phyloP scores from a whole-genome alignment of 2,113 vertebrate species.

The Emydura subglobosa region DNA sequence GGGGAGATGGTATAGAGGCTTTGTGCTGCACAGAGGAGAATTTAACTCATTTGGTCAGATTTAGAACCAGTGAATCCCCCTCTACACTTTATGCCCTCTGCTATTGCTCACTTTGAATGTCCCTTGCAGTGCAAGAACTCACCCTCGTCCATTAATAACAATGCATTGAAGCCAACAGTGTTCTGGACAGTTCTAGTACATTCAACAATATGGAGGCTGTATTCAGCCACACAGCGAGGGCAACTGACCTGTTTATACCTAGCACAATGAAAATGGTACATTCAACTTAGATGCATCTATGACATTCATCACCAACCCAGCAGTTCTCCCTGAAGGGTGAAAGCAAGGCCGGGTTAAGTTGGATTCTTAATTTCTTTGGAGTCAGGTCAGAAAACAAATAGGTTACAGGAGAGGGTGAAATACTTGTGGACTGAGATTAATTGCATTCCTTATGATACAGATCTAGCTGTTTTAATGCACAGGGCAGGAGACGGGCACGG shows the following conservation, averaged over 20 bases:
- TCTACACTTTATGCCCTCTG: not conserved
- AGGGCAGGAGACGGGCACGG: not conserved
- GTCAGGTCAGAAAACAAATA: not conserved
- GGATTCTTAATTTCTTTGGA: not conserved
- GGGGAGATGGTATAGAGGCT: not conserved
- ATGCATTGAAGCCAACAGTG: not conserved
- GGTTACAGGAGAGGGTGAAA: not conserved
- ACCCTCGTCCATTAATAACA: not conserved
- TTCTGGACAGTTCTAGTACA: not conserved
- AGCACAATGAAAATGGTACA: not conserved
- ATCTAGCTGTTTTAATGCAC: not conserved
- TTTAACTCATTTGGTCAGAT: not conserved
- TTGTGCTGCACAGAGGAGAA: not conserved
- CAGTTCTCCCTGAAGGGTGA: too few relatives aligned
- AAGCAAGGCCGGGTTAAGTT: too few relatives aligned
- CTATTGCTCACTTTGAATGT: not conserved
- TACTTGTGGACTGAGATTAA: accelerated
- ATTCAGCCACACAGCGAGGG: not conserved
- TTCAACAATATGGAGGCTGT: not conserved
- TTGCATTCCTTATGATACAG: not conserved
- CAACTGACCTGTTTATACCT: not conserved
- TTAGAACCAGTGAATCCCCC: not conserved
- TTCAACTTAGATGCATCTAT: not conserved
- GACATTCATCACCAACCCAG: not conserved
- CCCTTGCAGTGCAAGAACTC: not conserved